phyloP scores from a whole-genome alignment of 2,888 invertebrate species.

The Euzetes globulus region DNA sequence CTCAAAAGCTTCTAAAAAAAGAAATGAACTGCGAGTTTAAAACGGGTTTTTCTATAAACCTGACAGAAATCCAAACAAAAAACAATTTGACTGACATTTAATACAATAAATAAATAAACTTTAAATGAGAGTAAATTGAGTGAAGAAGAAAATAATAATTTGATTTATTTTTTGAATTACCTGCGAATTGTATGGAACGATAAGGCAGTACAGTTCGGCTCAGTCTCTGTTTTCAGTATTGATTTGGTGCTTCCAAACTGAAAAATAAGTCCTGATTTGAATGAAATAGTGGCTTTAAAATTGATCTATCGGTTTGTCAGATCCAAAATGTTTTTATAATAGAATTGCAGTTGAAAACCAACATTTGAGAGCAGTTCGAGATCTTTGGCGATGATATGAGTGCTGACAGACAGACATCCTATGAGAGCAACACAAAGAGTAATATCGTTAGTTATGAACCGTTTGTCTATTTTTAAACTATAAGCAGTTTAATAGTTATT shows the following conservation, averaged over 20 bases:
- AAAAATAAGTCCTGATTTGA: not conserved
- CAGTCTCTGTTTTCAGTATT: not conserved
- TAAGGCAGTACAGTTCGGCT: no score
- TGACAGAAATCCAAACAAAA: no score
- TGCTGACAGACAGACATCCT: conserved; percentile 3
- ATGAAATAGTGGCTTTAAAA: not conserved
- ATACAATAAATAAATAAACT: no score
- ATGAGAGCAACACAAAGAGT: not conserved
- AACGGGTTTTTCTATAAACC: no score
- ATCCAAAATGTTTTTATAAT: conserved; percentile 9
- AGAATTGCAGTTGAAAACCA: not conserved
- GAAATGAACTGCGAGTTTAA: no score
- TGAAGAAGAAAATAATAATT: no score
- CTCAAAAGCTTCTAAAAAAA: no score
- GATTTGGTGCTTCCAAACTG: not conserved
- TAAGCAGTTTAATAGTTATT: not conserved
- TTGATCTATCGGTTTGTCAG: conserved; percentile 2
- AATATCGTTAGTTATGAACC: not conserved
- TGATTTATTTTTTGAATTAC: no score
- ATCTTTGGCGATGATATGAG: not conserved
- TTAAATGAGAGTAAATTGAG: no score
- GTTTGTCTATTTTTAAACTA: not conserved
- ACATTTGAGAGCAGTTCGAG: not conserved
- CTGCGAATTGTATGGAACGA: no score
- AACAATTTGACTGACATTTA: no score